phyloP scores from a whole-genome alignment of 2,113 vertebrate genomes.

The Cyphomyrus plagiostoma region DNA sequence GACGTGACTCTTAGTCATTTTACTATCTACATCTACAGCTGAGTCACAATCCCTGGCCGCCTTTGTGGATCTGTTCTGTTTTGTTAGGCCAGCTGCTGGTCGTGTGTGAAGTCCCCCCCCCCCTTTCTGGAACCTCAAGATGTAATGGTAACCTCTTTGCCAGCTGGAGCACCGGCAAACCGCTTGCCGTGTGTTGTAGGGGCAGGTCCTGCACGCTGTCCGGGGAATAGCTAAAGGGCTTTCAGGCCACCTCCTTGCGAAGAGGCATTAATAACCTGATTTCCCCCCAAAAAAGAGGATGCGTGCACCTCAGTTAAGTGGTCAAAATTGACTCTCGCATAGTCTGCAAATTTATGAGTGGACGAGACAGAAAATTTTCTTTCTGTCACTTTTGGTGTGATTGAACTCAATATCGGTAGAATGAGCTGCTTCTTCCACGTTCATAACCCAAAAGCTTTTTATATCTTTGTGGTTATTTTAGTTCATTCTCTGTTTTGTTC shows the following conservation, averaged over 20 bases:
- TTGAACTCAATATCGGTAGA: neutral
- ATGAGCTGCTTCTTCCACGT: neutral
- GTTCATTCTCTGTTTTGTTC: neutral
- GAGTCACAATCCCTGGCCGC: neutral
- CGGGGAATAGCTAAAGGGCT: neutral
- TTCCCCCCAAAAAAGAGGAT: neutral
- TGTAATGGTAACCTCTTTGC: neutral
- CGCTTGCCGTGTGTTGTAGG: neutral
- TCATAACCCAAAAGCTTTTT: neutral
- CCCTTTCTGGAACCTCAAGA: neutral
- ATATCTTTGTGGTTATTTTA: neutral
- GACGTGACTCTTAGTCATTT: neutral
- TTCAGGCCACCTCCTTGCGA: neutral
- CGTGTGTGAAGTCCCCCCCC: neutral
- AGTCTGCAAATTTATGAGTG: neutral
- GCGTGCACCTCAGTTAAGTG: neutral
- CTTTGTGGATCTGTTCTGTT: neutral
- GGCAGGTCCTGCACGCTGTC: neutral
- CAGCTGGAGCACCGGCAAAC: neutral
- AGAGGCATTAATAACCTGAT: neutral
- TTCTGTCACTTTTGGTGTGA: neutral
- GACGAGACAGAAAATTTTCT: neutral
- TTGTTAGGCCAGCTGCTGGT: neutral
- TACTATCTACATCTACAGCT: neutral
- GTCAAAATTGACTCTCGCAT: neutral